These are phyloP conservation scores for Drosophila leontia DNA, from an alignment of 1,140 invertebrate genomes.

Conservation along the genomic window DNA sequence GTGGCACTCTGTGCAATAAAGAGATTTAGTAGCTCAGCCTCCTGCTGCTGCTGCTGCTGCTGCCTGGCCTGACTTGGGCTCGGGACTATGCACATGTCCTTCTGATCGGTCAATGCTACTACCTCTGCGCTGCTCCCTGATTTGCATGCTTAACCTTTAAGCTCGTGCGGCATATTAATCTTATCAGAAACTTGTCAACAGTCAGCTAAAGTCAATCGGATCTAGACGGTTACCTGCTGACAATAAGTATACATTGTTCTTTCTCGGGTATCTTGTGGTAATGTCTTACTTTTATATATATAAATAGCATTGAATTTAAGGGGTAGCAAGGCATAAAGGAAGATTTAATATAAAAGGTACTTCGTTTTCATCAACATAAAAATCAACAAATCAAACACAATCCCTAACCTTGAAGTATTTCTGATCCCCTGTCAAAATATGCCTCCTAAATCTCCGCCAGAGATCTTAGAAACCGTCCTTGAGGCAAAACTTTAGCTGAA, in stretches of 20 bases:
- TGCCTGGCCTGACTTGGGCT: conserved; percentile 15
- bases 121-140: conserved; percentile 36
- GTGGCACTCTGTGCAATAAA: conserved; percentile 55
- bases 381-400: not conserved
- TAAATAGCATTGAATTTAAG: not conserved
- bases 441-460: not conserved
- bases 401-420: not conserved
- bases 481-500: conserved; percentile 1
- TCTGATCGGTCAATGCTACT: conserved; percentile 75
- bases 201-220: conserved; percentile 63
- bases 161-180: conserved; percentile 75
- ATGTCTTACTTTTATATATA: conserved; percentile 34
- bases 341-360: not conserved
- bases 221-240: conserved; percentile 44
- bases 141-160: conserved; percentile 68
- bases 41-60: conserved; percentile 32
- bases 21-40: conserved; percentile 75
- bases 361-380: not conserved
- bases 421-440: conserved; percentile 1
- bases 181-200: conserved; percentile 83
- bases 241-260: conserved; percentile 76
- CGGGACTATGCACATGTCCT: conserved; percentile 50
- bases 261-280: conserved; percentile 24
- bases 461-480: conserved; percentile 16
- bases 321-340: not conserved